A percentile compares a stretch with the other conserved stretches of the same genome.
Evolutionary conservation across 1,140 invertebrate genomes (phyloP).

Genomic region (Mylabris phalerata): DNA sequence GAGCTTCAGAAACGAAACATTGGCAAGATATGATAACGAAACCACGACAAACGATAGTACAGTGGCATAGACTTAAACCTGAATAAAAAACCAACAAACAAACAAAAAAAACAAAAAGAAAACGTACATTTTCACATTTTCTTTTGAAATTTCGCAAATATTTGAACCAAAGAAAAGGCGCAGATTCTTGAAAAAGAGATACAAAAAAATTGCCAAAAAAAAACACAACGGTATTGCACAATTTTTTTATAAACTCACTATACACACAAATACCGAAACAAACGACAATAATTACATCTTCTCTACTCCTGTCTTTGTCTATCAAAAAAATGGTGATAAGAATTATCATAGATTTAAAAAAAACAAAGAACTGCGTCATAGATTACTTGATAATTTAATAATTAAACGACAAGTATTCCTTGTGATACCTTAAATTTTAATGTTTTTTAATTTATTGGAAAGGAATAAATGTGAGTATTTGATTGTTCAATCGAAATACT

Average conservation of each 20-base stretch:
- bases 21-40: constrained; percentile 97
- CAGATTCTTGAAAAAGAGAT: not conserved
- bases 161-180: constrained; percentile 4
- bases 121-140: constrained; percentile 1
- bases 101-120: not conserved
- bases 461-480: not conserved
- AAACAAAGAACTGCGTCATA: not conserved
- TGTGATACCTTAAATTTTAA: constrained; percentile 36
- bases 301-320: not conserved
- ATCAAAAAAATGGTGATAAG: not conserved
- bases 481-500: not conserved
- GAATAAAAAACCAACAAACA: constrained; percentile 51
- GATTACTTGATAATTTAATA: constrained; percentile 3
- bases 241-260: not conserved
- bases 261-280: not conserved
- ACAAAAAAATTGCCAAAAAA: constrained; percentile 12
- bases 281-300: not conserved
- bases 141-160: constrained; percentile 5
- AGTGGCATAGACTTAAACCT: constrained; percentile 85
- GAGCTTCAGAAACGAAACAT: constrained; percentile 86
- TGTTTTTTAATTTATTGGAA: constrained; percentile 24
- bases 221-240: constrained; percentile 16
- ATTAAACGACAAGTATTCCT: constrained; percentile 35
- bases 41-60: constrained; percentile 84
- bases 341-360: not conserved